Evolutionary conservation across 2,797 vertebrate genomes (phyloP), one percentile per base, ranked within the genome.

Genomic region (Sparidentex hasta): DNA sequence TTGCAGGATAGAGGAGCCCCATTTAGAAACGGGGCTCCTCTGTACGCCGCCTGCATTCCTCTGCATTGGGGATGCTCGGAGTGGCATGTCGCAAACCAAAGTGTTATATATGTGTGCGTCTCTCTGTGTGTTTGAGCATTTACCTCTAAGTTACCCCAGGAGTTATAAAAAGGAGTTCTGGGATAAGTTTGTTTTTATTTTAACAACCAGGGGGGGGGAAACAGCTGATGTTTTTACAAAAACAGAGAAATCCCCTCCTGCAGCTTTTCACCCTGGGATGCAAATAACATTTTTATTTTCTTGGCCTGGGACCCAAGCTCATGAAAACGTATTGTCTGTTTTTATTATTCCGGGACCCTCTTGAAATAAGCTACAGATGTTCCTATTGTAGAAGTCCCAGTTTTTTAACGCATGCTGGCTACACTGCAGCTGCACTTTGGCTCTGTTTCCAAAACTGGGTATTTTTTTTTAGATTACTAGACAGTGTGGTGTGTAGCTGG

Each of bases 251-350:
- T 76, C 58, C 66, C 71, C 43, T 61, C 41, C 58, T 57, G 51
- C 65, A 86, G 77, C 18, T 80, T 75, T 51, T 25, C 50, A 57
- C 66, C 65, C 16, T 57, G 59, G 66, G 72, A 79, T 65, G 63
- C 16, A 1, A 83, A 70, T 82, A 74, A 78, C 33, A 71, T 72
- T 78, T 86, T 88, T 83, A 81, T 82, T 83, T 77, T 79, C 56
- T 86, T 87, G 83, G 84, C 78, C 79, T 65, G 82, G 69, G 78
- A 88, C 81, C 76, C 78, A 76, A 51, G 50, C 84, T 88, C 65
- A 51, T 90, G 84, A 88, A 87, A 89, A 84, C 78, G 86, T 78
- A 83, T 84, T 87, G 85, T 90, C 73, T 87, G 29, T 76, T 88
- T 89, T 90, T 88, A 85, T 82, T 88, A 89, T 85, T 88, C 64